Evolutionary conservation across 1,140 invertebrate species (phyloP), one percentile per base, ranked within the genome.

Genomic region (Drosophila simulans): DNA sequence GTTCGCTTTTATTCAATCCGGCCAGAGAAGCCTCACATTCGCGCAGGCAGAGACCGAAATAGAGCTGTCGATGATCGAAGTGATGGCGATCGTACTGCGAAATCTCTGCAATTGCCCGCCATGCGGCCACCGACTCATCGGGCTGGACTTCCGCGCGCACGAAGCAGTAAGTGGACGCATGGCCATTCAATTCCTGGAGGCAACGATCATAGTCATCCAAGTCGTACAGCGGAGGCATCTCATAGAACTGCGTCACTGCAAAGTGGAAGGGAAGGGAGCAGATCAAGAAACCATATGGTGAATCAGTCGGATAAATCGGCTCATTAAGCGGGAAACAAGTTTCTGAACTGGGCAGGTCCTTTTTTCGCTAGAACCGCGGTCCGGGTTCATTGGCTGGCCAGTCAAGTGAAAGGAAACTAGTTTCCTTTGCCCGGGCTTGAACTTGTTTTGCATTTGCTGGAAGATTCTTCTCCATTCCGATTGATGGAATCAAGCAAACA

Each of bases 11-110:
- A 37, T 77, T 55, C 42, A 91, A 63, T 3, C 25, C 8, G 12
- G 60, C 68, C 22, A 92, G 74, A n/a, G 77, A 49, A 8, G 59
- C 52, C 54, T 82, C 68, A 45, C 91, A 92, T 31, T 80, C 70
- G 31, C 78, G 92, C 4, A 94, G 69, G 76, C 94, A 94, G 0
- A 94, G 80, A 4, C 92, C 94, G 82, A 93, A 92, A 46, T 94
- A 93, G 54, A 94, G 84, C 65, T 93, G 92, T 51, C 93, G 93
- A 81, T 94, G 93, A 55, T 94, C 93, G 35, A 93, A 94, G 66
- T 94, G 93, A 77, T 94, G 94, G 7, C 92, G 78, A 60, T 86
- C 90, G 69, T 93, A 74, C 22, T 82, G 92, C 43, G 93, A 93
- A 56, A 93, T 94, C 69, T 92, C 80, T 12, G 52, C 60, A 78